Evolutionary conservation across 2,888 invertebrate species (phyloP), one percentile per base, ranked within the genome.

Genomic region (Euplexia lucipara): DNA sequence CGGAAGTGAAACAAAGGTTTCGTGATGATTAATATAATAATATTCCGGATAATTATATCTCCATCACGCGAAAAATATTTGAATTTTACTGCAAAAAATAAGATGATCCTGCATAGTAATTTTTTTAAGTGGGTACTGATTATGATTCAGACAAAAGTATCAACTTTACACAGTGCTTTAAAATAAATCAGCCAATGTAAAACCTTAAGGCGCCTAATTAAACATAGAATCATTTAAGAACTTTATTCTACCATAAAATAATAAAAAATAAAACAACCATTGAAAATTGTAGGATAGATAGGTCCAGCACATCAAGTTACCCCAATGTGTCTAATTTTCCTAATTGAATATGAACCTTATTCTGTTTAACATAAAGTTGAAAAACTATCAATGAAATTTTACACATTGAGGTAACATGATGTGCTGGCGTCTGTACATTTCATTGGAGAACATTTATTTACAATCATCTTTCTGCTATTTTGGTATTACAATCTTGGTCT

Each of bases 1-100:
- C 49, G 63, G 60, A 67, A 59, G 34, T 35, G 5, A 44, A 45
- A 62, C 57, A 63, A 61, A 59, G 20, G 5, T 42, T 57, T 34
- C 42, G 12, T 34, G 47, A 58, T 65, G 62, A 76, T 42, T 63
- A 60, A 45, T 22, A 18, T 7, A 16, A 39, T 39, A 39, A 16
- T 34, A 48, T 61, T 53, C 37, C 32, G 47, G 18, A n/a, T 57
- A 49, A 18, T 8, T n/a, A 61, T 61, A 49, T 52, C 47, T n/a
- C n/a, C 26, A 5, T 65, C 65, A 63, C 20, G 48, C 47, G 30
- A 32, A 20, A 53, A 44, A 12, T 10, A 18, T n/a, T n/a, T 3
- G 26, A 3, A 26, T 26, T 57, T 26, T n/a, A 32, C 7, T 7
- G 14, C n/a, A 35, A 26, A 41, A 18, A 14, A 22, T 3, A 34